Evolutionary conservation across 2,888 invertebrate genomes (phyloP).

Genomic region (Caenorhabditis macrosperma): DNA sequence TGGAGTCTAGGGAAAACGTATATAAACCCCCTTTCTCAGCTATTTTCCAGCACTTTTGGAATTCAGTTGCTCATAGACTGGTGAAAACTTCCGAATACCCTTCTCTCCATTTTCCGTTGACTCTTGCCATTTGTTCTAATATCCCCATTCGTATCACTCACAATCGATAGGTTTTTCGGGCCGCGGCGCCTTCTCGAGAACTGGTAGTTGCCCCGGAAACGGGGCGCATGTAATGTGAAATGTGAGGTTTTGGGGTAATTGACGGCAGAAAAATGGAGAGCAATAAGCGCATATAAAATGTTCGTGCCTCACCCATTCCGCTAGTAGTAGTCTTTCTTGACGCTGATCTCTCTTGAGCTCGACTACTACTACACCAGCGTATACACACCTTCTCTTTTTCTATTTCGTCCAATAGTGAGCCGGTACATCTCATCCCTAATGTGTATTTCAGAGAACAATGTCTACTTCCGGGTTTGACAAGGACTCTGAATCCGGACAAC

Average conservation of each 20-base stretch:
- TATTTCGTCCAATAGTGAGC: too few species aligned
- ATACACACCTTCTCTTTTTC: too few species aligned
- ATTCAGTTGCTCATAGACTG: too few species aligned
- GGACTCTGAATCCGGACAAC: not conserved
- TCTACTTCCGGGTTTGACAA: not conserved
- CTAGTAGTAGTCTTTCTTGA: not conserved
- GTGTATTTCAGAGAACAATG: not conserved
- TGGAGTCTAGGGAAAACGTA: not conserved
- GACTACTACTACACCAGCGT: too few species aligned
- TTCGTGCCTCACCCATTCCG: not conserved
- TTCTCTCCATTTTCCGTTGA: not conserved
- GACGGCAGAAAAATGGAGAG: not conserved
- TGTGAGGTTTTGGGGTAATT: not conserved
- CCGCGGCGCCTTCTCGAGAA: not conserved
- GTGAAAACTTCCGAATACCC: not conserved
- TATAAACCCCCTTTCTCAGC: not conserved
- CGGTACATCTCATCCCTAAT: not conserved
- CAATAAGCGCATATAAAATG: slow-evolving; percentile 1
- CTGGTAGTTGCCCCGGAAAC: slow-evolving; percentile 5
- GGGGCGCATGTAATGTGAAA: not conserved
- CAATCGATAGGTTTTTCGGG: not conserved
- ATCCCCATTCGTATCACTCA: not conserved
- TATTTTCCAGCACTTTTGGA: too few species aligned
- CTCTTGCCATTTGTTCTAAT: not conserved
- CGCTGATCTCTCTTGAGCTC: not conserved